Evolutionary conservation across 2,888 invertebrate species (phyloP).

Genomic region (Cyrtodaria siliqua): DNA sequence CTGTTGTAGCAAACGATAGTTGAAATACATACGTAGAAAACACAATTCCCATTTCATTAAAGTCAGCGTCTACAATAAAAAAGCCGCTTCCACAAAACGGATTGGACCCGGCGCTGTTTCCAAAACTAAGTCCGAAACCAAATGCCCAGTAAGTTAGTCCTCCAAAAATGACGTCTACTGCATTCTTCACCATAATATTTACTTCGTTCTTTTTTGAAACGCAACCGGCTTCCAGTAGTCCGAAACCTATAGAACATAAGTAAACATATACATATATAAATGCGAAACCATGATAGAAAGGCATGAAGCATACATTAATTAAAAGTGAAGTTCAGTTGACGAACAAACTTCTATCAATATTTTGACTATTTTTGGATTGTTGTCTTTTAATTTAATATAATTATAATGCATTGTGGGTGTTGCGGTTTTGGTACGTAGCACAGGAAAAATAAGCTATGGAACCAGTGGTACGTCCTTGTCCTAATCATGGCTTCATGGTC

Average conservation of each 20-base stretch:
- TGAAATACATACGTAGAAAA: constrained; percentile 81
- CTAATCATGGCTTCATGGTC: too few species aligned
- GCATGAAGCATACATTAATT: too few species aligned
- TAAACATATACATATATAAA: too few species aligned
- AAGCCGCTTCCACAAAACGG: constrained; percentile 94
- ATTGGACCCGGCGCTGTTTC: constrained; percentile 88
- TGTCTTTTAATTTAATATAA: too few species aligned
- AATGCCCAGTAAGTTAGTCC: constrained; percentile 91
- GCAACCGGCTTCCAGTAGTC: constrained; percentile 96
- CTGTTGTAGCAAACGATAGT: constrained; percentile 83
- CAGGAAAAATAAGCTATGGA: too few species aligned
- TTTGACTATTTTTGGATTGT: too few species aligned
- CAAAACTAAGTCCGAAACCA: constrained; percentile 97
- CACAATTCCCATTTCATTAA: constrained; percentile 72
- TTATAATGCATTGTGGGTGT: too few species aligned
- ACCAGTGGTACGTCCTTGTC: too few species aligned
- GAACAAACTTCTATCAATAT: too few species aligned
- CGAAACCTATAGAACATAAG: too few species aligned
- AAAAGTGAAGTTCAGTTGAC: neutral
- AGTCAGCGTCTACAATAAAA: constrained; percentile 89
- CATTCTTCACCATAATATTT: constrained; percentile 90
- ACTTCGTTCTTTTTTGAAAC: constrained; percentile 94
- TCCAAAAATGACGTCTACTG: constrained; percentile 79
- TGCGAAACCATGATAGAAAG: too few species aligned
- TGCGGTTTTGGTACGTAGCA: too few species aligned